Percentiles rank a stretch among this genome's conserved stretches.
Evolutionary conservation across 2,113 vertebrate genomes (phyloP).

Genomic region (Meriones unguiculatus): DNA sequence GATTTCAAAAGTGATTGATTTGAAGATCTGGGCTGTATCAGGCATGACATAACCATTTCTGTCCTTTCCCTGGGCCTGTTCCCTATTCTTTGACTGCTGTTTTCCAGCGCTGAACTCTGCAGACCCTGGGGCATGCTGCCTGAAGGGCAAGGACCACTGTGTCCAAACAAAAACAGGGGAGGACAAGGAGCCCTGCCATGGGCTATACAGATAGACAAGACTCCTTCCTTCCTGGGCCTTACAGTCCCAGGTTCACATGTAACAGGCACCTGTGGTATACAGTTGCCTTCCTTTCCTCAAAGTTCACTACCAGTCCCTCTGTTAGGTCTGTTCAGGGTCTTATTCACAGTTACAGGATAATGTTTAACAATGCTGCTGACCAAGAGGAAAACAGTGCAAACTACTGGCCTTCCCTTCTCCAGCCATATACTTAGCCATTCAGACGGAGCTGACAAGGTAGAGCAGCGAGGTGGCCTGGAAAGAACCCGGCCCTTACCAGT

Average conservation of each 20-base stretch:
- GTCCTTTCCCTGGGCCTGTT: background rate
- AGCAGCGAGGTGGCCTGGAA: background rate
- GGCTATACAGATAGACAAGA: background rate
- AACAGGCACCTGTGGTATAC: too few species aligned
- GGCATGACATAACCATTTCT: background rate
- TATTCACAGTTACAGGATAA: background rate
- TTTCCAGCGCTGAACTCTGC: background rate
- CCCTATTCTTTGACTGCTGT: background rate
- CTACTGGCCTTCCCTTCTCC: background rate
- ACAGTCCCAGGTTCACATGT: background rate
- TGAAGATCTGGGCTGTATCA: background rate
- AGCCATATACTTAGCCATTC: too few species aligned
- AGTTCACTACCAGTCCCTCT: background rate
- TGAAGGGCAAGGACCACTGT: background rate
- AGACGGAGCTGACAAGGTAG: background rate
- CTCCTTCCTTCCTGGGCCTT: too few species aligned
- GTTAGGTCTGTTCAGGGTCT: background rate
- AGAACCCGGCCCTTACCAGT: background rate
- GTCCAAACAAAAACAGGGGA: background rate
- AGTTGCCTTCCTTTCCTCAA: background rate
- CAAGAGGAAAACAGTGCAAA: background rate
- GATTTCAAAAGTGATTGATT: background rate
- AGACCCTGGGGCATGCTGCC: background rate
- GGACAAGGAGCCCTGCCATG: accelerated
- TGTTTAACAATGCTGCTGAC: background rate